These are phyloP conservation scores for Proisotoma minuta DNA, from an alignment of 2,888 invertebrate genomes.

Conservation along the genomic window DNA sequence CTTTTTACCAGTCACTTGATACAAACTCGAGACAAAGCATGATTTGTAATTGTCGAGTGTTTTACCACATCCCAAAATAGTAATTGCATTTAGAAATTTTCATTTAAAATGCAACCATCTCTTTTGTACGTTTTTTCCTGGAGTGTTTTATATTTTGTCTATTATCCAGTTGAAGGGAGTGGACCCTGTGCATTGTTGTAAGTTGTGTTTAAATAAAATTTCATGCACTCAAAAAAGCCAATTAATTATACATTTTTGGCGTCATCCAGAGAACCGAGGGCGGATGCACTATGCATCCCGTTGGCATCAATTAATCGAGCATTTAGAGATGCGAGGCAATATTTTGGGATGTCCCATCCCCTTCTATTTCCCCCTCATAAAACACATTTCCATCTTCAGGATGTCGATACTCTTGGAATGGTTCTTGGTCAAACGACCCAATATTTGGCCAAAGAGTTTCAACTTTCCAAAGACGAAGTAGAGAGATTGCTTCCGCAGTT, in stretches of 20 bases:
- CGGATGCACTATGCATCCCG: slow-evolving; percentile 29
- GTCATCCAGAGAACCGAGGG: slow-evolving; percentile 20
- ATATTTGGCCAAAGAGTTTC: slow-evolving; percentile 50
- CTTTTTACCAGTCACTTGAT: slow-evolving; percentile 15
- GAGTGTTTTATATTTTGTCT: no score
- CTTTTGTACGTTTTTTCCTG: no score
- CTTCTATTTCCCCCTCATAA: slow-evolving; percentile 23
- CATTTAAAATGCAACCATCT: no score
- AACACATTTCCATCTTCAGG: slow-evolving; percentile 35
- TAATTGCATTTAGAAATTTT: no score
- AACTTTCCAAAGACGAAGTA: slow-evolving; percentile 33
- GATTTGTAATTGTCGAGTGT: no score
- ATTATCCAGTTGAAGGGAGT: slow-evolving; percentile 5
- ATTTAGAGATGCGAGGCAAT: slow-evolving; percentile 30
- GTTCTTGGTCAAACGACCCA: slow-evolving; percentile 51
- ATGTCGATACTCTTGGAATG: slow-evolving; percentile 49
- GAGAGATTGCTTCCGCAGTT: slow-evolving; percentile 28
- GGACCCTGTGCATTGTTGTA: slow-evolving; percentile 39
- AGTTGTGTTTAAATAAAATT: slow-evolving; percentile 15
- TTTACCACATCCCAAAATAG: no score
- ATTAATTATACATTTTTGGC: background rate
- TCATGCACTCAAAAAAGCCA: background rate
- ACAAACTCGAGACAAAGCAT: no score
- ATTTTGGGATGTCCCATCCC: slow-evolving; percentile 20
- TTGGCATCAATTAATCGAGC: slow-evolving; percentile 36